Conservation (phyloP, 2,113 vertebrate species). For the Rhynchomys soricoides region DNA sequence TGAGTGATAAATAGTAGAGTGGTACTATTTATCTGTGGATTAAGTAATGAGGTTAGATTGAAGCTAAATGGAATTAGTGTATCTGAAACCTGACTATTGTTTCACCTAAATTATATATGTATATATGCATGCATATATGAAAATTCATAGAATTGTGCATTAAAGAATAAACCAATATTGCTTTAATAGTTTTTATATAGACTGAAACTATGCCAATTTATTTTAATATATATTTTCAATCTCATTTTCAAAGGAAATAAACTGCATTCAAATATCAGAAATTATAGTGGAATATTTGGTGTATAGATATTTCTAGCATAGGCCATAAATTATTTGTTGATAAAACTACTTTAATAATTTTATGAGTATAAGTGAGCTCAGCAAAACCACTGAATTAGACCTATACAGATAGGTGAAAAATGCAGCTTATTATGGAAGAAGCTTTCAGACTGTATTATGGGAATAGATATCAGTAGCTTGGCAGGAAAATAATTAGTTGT, state of each 20-base stretch:
- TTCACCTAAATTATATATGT: not conserved
- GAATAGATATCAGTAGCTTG: too few relatives aligned
- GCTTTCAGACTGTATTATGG: too few relatives aligned
- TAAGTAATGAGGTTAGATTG: not conserved
- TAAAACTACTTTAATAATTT: slow-evolving; percentile 20
- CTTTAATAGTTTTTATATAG: not conserved
- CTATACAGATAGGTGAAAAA: too few relatives aligned
- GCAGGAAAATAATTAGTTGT: too few relatives aligned
- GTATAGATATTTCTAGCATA: not conserved
- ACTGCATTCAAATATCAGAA: not conserved
- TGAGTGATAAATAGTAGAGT: not conserved
- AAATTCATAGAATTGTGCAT: not conserved
- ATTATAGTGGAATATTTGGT: not conserved
- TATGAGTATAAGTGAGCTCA: not conserved
- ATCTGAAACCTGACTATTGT: not conserved
- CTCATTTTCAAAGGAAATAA: not conserved
- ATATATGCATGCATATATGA: not conserved
- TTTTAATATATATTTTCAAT: not conserved
- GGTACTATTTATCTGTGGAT: not conserved
- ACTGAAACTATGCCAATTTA: not conserved
- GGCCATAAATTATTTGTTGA: not conserved
- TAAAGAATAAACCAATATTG: not conserved
- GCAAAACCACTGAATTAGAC: too few relatives aligned
- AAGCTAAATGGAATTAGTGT: too few relatives aligned
- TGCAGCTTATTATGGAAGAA: too few relatives aligned